Base-by-base conservation (phyloP, 2,113 vertebrate species). In the Pleuronectes platessa region DNA sequence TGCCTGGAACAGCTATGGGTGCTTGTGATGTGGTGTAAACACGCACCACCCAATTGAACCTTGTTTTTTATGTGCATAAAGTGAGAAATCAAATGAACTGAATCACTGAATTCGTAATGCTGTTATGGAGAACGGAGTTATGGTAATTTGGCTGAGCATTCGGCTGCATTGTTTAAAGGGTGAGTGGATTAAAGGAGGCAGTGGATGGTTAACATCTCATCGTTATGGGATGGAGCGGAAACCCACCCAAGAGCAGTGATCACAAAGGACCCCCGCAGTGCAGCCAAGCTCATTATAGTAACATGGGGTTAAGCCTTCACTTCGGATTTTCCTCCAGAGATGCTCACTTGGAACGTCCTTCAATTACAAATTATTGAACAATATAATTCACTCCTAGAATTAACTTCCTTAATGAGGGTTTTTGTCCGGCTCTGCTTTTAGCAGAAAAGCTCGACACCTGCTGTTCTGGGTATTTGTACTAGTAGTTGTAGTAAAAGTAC, bases 71-170 rank as follows among this genome's bases (percentile, higher is more conserved):
- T 78, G 86, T 67, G 74, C 78, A 73, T 60, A 81, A 73, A 91
- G 79, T 78, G 81, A 84, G 75, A 82, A 90, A 92, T 82, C 45
- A 86, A 90, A 93, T 89, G 68, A 90, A 89, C 63, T 83, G 82
- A 87, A 84, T 89, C 86, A 90, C 78, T 92, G 83, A 86, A 90
- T 89, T 82, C 84, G 79, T 86, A 88, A 90, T 86, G 74, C 49
- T 77, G 80, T 79, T 85, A 89, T 53, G 70, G 74, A 86, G 85
- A 90, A 88, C 78, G 61, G 73, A 86, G 88, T 91, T 87, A 88
- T 89, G 90, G 59, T 87, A 87, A 93, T 90, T 81, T 82, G 70
- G 75, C 67, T 75, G 78, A 68, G 74, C 76, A 61, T 85, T 84
- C 65, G 35, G 66, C 84, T 85, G 66, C 82, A 84, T 86, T 89